Evolutionary conservation across 2,113 vertebrate species (phyloP).

Genomic region (Cyphotilapia sp.): DNA sequence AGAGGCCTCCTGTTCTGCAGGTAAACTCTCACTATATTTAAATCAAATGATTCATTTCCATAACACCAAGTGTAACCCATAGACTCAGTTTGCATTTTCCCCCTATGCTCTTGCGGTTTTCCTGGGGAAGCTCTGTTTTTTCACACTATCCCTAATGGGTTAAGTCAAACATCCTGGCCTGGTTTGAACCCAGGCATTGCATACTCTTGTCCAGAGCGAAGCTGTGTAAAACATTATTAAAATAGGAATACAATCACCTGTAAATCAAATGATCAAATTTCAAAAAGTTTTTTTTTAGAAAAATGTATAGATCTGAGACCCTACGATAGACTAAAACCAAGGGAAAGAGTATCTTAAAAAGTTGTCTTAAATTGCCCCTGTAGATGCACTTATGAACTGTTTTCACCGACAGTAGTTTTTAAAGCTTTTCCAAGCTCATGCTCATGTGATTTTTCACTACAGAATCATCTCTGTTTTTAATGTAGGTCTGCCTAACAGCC

Average conservation of each 20-base stretch:
- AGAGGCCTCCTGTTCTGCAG: constrained; percentile 87
- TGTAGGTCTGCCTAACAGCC: not conserved
- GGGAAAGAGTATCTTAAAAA: not conserved
- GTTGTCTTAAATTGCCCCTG: not conserved
- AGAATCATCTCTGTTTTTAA: not conserved
- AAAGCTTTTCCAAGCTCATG: not conserved
- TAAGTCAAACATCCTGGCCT: not conserved
- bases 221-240: not conserved
- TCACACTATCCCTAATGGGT: not conserved
- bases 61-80: not conserved
- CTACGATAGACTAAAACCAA: not conserved
- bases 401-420: not conserved
- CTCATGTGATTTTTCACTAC: not conserved
- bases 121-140: not conserved
- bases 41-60: not conserved
- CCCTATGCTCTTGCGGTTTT: not conserved
- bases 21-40: constrained; percentile 48
- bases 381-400: not conserved
- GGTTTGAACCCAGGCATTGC: not conserved
- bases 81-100: not conserved
- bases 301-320: not conserved
- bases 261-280: not conserved
- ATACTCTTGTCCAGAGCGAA: not conserved
- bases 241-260: not conserved
- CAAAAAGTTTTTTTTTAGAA: not conserved